Conservation (phyloP, 92 coral and sea anemone species). For the Palythoa grandiflora region DNA sequence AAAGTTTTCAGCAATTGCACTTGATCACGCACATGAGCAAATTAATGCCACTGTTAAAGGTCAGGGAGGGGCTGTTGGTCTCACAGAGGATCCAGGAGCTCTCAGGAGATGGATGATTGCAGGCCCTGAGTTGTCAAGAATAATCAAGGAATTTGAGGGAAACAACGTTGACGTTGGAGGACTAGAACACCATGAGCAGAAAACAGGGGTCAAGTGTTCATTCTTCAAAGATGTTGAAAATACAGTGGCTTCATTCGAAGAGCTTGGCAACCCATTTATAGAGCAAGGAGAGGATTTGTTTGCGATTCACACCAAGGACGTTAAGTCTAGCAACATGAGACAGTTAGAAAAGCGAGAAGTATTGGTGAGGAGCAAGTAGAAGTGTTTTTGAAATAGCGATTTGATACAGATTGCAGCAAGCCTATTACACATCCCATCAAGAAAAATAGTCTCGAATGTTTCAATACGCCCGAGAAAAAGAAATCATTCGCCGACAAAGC, state of each 20-base stretch:
- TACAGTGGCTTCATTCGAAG: slow-evolving; percentile 37
- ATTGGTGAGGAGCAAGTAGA: not conserved
- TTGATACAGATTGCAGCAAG: slow-evolving; percentile 7
- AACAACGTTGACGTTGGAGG: slow-evolving; percentile 26
- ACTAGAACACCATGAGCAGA: slow-evolving; percentile 40
- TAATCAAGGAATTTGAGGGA: slow-evolving; percentile 67
- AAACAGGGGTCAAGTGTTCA: slow-evolving; percentile 26
- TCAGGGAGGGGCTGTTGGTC: slow-evolving; percentile 73
- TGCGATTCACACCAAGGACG: slow-evolving; percentile 53
- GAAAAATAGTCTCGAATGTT: slow-evolving; percentile 6
- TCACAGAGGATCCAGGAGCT: slow-evolving; percentile 76
- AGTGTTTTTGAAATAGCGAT: slow-evolving; percentile 23
- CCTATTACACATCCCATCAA: slow-evolving; percentile 8
- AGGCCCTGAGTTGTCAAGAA: slow-evolving; percentile 67
- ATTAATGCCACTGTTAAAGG: slow-evolving; percentile 73
- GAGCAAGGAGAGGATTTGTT: slow-evolving; percentile 39
- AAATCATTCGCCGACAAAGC: slow-evolving; percentile 2
- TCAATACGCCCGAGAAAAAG: not conserved
- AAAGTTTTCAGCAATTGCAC: slow-evolving; percentile 69
- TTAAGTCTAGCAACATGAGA: slow-evolving; percentile 1
- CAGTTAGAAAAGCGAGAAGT: slow-evolving; percentile 13
- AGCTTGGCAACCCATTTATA: slow-evolving; percentile 30
- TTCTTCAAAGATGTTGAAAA: slow-evolving; percentile 35
- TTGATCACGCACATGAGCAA: slow-evolving; percentile 77
- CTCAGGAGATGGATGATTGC: slow-evolving; percentile 79